Conservation (phyloP, 1,140 invertebrate genomes). For the Cylas formicarius region DNA sequence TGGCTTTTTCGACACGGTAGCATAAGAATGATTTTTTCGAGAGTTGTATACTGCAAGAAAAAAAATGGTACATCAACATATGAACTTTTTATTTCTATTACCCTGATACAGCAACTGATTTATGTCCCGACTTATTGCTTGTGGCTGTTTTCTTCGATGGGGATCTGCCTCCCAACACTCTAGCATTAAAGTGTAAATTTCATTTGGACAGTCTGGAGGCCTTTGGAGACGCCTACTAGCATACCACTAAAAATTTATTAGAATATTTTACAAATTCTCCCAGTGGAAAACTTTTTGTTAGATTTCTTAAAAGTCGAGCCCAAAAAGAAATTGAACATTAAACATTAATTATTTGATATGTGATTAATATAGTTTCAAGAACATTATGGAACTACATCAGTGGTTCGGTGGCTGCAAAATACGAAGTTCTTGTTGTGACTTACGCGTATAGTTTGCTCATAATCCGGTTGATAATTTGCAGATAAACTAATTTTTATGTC, state of each 20-base stretch:
- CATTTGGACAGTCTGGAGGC: constrained; percentile 68
- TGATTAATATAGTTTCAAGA: too few relatives aligned
- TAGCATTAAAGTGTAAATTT: constrained; percentile 77
- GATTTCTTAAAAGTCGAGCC: too few relatives aligned
- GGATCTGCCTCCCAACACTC: constrained; percentile 81
- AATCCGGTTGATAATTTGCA: too few relatives aligned
- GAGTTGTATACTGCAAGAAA: constrained; percentile 51
- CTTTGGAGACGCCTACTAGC: constrained; percentile 60
- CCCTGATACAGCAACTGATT: constrained; percentile 72
- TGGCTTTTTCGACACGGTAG: constrained; percentile 37
- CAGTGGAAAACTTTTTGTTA: too few relatives aligned
- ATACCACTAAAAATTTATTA: constrained; percentile 50
- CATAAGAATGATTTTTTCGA: constrained; percentile 52
- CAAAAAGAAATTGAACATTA: too few relatives aligned
- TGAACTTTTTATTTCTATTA: constrained; percentile 25
- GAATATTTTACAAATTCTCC: too few relatives aligned
- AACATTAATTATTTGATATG: too few relatives aligned
- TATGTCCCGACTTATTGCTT: constrained; percentile 75
- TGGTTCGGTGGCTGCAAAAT: neutral
- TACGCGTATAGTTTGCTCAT: constrained; percentile 34
- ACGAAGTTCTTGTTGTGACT: constrained; percentile 4
- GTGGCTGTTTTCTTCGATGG: constrained; percentile 62
- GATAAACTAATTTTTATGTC: constrained; percentile 39
- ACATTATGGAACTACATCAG: too few relatives aligned
- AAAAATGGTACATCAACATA: constrained; percentile 11